Base-by-base conservation (phyloP, 2,888 invertebrate species). In the Camptogramma bilineatum region DNA sequence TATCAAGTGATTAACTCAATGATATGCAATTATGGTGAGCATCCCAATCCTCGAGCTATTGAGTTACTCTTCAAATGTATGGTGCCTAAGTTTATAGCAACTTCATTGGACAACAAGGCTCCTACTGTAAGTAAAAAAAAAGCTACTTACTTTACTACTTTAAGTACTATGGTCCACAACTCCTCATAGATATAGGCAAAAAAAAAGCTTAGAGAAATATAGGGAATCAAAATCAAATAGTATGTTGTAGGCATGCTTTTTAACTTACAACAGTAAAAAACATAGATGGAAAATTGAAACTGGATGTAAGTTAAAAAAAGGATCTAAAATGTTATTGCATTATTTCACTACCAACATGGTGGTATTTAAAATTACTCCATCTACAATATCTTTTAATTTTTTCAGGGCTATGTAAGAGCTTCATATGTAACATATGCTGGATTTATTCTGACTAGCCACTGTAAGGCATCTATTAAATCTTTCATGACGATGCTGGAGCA, bases 361-460 rank as follows among this genome's bases (percentile, higher is more conserved):
- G n/a, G n/a, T n/a, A n/a, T n/a, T n/a, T n/a, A n/a, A n/a, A n/a
- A n/a, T n/a, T n/a, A n/a, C n/a, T n/a, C 21, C 4, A 21, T 21
- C 2, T 5, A 31, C 7, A 31, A 19, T 8, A 19, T 44, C 4
- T 13, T 24, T 34, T 7, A 17, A 1, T 28, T 46, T 19, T 48
- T 59, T 51, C 68, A 60, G 62, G 28, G 50, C 18, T 47, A 52
- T 53, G 83, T 88, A 8, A 79, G 85, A 73, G 90, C 91, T 3
- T 87, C 92, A 10, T 93, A 90, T 82, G 88, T 91, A 4, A 85
- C 90, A 17, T 93, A 92, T 71, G 84, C 88, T n/a, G 88, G 87
- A 9, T 65, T 87, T 21, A 68, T 93, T 7, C 75, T 93, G 1
- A 81, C 76, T 8, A 88, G 82, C 66, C 91, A 88, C 82, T 87